Conservation (phyloP, 2,113 vertebrate species). For the Tonatia bakeri region DNA sequence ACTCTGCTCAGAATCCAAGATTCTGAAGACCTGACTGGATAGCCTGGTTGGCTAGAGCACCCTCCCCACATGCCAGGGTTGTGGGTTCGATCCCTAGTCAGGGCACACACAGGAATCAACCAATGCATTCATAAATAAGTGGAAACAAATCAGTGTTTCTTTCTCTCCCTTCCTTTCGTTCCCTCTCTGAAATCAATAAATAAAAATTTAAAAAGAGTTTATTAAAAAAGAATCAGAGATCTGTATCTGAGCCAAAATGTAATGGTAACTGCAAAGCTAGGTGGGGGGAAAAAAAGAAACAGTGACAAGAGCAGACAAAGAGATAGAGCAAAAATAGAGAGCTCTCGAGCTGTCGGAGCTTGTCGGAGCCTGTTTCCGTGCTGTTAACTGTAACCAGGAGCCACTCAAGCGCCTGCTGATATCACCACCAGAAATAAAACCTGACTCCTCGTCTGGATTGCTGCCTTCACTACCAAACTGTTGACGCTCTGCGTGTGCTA, state of each 20-base stretch:
- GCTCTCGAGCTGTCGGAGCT: neutral
- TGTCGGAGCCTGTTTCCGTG: neutral
- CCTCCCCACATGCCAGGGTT: no score
- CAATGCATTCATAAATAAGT: no score
- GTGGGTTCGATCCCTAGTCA: no score
- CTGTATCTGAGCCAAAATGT: neutral
- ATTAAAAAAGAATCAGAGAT: no score
- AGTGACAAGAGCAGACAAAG: neutral
- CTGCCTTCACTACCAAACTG: neutral
- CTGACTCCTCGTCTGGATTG: neutral
- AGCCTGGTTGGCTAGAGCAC: no score
- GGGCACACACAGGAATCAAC: no score
- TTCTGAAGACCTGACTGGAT: neutral
- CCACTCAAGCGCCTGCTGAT: neutral
- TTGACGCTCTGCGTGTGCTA: neutral
- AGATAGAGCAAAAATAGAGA: neutral
- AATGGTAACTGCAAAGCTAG: neutral
- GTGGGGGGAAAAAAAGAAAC: neutral
- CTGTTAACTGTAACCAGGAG: neutral
- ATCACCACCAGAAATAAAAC: conserved; percentile 40
- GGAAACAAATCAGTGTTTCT: no score
- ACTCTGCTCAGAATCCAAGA: neutral
- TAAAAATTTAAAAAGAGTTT: no score
- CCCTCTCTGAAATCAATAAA: no score
- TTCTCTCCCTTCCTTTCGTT: no score